Base-by-base conservation (phyloP, 2,113 vertebrate species). In the Gobius niger region DNA sequence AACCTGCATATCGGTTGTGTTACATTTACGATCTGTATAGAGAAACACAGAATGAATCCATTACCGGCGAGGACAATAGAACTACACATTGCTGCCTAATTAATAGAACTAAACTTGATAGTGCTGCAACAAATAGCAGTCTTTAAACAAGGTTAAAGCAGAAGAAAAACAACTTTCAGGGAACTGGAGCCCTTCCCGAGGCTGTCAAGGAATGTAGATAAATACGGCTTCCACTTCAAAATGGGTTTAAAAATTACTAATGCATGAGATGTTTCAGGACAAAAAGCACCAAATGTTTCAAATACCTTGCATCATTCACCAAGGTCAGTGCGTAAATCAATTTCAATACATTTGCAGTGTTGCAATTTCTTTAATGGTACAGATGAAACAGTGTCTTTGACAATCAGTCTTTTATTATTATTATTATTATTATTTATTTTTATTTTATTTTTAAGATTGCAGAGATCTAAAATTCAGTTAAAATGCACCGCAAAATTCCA, bases 1-100 rank as follows among this genome's bases (percentile, higher is more conserved):
- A 34, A 34, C 24, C 24, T 34, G 24, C 24, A 34, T 34, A 34
- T 34, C 24, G 3, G 24, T 34, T 34, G 24, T 34, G 24, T 34
- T 34, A 34, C 24, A 24, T 34, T 54, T 54, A 19, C 52, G 9
- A 54, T 24, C 19, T 54, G 52, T 11, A 54, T 24, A 79, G 71
- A 72, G 65, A 59, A 74, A 68, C 67, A 15, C 66, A 63, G 72
- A 65, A 72, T 80, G 61, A 71, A 57, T 81, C 24, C 12, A 54
- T 12, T 7, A 2, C n/a, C n/a, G 19, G 10, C 52, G 6, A 9
- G 6, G 10, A 12, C 18, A 24, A 24, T 3, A 3, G 10, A 24
- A 19, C 9, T 54, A 24, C 18, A 18, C 16, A 11, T 53, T 11
- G 7, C 15, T n/a, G 6, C 18, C 19, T 24, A 34, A 56, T 14